Conservation (phyloP, 2,113 vertebrate genomes). For the Mormoops blainvillei region DNA sequence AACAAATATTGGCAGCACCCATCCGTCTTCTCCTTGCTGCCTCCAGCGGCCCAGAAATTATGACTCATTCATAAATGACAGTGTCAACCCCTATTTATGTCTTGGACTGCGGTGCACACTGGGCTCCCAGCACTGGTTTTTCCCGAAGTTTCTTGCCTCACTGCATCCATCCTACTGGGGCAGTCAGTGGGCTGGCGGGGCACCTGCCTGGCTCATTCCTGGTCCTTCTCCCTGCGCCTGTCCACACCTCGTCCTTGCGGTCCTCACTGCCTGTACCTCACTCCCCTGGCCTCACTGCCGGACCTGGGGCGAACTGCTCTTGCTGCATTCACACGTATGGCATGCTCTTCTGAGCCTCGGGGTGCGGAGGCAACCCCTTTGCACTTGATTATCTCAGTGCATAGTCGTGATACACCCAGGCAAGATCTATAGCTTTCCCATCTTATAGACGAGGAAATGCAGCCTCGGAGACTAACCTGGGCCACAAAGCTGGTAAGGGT, state of each 20-base stretch:
- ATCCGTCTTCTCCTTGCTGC: constrained; percentile 17
- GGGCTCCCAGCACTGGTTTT: background rate
- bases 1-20: constrained; percentile 7
- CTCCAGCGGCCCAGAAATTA: constrained; percentile 51
- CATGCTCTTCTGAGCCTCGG: background rate
- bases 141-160: background rate
- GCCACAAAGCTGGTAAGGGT: background rate
- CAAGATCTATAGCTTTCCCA: background rate
- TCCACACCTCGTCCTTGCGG: rapidly evolving
- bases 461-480: background rate
- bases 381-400: background rate
- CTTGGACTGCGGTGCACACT: background rate
- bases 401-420: rapidly evolving
- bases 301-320: background rate
- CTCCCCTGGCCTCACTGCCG: background rate
- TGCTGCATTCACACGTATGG: background rate
- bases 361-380: background rate
- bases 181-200: too few relatives aligned
- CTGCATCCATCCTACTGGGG: background rate
- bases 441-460: background rate
- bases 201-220: background rate
- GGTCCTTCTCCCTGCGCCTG: background rate
- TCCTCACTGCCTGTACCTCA: rapidly evolving
- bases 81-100: constrained; percentile 39
- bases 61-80: constrained; percentile 20